phyloP scores from a whole-genome alignment of 2,113 vertebrate species.

The Neofelis nebulosa region DNA sequence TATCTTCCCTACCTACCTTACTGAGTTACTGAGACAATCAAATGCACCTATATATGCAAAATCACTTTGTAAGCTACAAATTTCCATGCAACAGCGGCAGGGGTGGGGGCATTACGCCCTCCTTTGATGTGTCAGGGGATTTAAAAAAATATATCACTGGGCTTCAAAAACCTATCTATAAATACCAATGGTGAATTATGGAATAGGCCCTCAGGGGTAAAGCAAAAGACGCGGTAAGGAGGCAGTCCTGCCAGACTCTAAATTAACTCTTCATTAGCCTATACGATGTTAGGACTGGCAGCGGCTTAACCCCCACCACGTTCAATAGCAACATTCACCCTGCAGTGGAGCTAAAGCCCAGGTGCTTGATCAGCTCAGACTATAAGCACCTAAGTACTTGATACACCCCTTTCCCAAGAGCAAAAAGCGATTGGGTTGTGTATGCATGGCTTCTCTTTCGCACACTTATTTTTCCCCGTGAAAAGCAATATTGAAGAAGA shows the following conservation, averaged over 20 bases:
- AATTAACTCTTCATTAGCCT: neutral
- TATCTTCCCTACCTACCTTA: neutral
- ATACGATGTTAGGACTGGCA: neutral
- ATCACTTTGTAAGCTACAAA: neutral
- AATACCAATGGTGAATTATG: neutral
- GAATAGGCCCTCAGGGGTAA: neutral
- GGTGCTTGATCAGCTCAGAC: neutral
- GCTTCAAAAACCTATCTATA: neutral
- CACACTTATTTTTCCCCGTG: neutral
- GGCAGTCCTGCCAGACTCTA: neutral
- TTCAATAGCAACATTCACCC: neutral
- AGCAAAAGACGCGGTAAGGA: neutral
- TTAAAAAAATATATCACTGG: neutral
- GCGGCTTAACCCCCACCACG: neutral
- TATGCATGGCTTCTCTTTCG: neutral
- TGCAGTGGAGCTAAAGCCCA: neutral
- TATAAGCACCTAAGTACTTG: neutral
- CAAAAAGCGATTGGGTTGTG: neutral
- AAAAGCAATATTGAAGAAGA: neutral
- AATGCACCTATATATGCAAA: neutral
- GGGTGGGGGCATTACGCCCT: neutral
- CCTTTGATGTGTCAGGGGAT: neutral
- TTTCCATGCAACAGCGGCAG: neutral
- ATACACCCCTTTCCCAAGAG: neutral
- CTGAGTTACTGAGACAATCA: neutral